Percentiles rank a stretch among this genome's conserved stretches.
Conservation (phyloP, 2,888 invertebrate species). For the Meteorus cinctellus region DNA sequence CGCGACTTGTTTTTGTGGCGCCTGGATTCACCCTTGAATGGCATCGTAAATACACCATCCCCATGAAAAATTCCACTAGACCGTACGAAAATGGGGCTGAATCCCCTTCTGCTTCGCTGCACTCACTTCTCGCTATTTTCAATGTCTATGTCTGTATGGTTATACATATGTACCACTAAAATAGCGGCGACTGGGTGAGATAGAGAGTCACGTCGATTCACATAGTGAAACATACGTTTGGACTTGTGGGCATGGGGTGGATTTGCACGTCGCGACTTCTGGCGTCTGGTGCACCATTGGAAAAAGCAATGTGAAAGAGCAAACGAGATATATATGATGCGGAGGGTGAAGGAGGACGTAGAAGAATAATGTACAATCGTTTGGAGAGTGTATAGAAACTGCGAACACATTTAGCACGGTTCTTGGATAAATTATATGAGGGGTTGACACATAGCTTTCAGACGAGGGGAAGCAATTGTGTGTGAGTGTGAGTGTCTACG, state of each 20-base stretch:
- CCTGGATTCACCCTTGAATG: conserved; percentile 26
- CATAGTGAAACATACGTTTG: conserved; percentile 17
- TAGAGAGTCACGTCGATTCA: conserved; percentile 26
- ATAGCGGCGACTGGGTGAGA: not conserved
- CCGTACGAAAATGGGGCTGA: conserved; percentile 13
- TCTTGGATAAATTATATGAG: conserved; percentile 43
- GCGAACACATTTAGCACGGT: conserved; percentile 30
- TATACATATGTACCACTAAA: conserved; percentile 9
- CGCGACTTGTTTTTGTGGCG: conserved; percentile 38
- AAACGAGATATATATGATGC: not conserved
- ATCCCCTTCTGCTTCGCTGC: conserved; percentile 13
- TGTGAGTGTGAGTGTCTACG: not conserved
- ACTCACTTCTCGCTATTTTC: conserved; percentile 35
- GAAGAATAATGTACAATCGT: conserved; percentile 20
- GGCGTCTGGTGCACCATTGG: conserved; percentile 12
- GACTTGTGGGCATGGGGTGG: conserved; percentile 10
- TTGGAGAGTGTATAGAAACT: not conserved
- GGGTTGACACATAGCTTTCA: conserved; percentile 39
- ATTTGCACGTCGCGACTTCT: conserved; percentile 6
- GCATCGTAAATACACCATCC: conserved; percentile 33
- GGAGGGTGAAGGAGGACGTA: not conserved
- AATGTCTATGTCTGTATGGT: conserved; percentile 2
- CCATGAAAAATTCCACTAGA: conserved; percentile 5
- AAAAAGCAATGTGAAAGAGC: not conserved
- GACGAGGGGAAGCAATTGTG: conserved; percentile 36